A percentile compares a stretch with the other conserved stretches of the same genome.
Evolutionary conservation across 2,113 vertebrate genomes (phyloP).

Genomic region (Aspiorhynchus laticeps): DNA sequence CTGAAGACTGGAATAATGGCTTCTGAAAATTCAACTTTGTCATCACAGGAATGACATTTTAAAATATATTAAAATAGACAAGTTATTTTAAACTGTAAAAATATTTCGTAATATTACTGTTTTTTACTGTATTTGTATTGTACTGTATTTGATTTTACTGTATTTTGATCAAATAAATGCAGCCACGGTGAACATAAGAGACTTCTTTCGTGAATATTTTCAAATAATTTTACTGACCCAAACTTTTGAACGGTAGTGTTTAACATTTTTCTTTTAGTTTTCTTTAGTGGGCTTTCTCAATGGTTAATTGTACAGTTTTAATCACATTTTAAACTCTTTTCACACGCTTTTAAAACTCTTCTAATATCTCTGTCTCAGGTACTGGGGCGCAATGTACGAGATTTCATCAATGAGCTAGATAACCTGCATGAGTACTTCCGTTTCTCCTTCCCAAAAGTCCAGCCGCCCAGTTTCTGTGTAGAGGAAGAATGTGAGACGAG

Average conservation of each 20-base stretch:
- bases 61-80: not conserved
- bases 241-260: not conserved
- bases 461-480: slow-evolving; percentile 78
- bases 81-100: not conserved
- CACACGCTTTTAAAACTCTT: not conserved
- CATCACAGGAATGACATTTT: slow-evolving; percentile 2
- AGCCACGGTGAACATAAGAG: not conserved
- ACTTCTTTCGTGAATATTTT: too few species aligned
- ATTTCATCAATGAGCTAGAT: slow-evolving; percentile 80
- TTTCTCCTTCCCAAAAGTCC: slow-evolving; percentile 79
- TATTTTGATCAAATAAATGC: not conserved
- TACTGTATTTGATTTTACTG: not conserved
- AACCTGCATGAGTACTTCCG: slow-evolving; percentile 79
- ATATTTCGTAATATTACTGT: not conserved
- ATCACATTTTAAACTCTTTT: not conserved
- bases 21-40: not conserved
- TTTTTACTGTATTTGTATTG: too few species aligned
- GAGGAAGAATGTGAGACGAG: slow-evolving; percentile 78
- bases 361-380: slow-evolving; percentile 58
- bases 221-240: not conserved
- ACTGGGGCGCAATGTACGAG: slow-evolving; percentile 73
- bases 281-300: not conserved
- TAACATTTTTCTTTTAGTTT: not conserved
- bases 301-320: not conserved
- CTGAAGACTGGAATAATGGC: not conserved